These are phyloP conservation scores for Darevskia mixta DNA, from an alignment of 2,797 vertebrate species.

Conservation along the genomic window DNA sequence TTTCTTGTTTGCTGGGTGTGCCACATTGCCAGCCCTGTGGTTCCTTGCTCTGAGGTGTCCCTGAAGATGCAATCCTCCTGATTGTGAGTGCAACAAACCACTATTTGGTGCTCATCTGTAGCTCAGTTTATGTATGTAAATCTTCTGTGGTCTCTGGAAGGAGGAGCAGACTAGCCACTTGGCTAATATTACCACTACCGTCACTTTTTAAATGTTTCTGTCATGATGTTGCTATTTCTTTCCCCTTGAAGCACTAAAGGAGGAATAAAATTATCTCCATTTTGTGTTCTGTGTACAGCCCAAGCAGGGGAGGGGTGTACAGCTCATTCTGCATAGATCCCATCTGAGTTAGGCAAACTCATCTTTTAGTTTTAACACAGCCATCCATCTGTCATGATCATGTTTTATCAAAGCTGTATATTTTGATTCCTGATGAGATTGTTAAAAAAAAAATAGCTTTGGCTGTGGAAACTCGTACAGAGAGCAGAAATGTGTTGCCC, in stretches of 20 bases:
- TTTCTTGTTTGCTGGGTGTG: too few relatives aligned
- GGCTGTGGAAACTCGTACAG: constrained; percentile 63
- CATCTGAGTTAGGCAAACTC: constrained; percentile 54
- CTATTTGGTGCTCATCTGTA: too few relatives aligned
- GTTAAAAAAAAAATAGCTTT: constrained; percentile 68
- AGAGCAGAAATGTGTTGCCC: constrained; percentile 59
- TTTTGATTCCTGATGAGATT: constrained; percentile 63
- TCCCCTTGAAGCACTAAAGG: constrained; percentile 26
- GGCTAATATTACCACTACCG: neutral
- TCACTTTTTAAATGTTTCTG: neutral
- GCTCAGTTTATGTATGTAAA: too few relatives aligned
- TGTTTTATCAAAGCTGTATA: constrained; percentile 73
- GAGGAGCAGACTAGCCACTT: neutral
- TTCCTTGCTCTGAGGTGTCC: too few relatives aligned
- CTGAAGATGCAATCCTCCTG: too few relatives aligned
- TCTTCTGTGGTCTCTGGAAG: too few relatives aligned
- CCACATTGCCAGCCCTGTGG: too few relatives aligned
- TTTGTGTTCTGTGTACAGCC: constrained; percentile 12
- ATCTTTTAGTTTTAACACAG: constrained; percentile 70
- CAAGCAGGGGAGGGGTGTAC: constrained; percentile 38
- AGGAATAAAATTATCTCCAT: neutral
- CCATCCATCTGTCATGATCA: constrained; percentile 68
- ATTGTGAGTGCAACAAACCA: too few relatives aligned
- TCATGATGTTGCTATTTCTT: neutral
- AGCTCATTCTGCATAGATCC: constrained; percentile 56